Percentiles rank a stretch among this genome's conserved stretches.
Evolutionary conservation across 2,888 invertebrate genomes (phyloP).

Genomic region (Tineola bisselliella): DNA sequence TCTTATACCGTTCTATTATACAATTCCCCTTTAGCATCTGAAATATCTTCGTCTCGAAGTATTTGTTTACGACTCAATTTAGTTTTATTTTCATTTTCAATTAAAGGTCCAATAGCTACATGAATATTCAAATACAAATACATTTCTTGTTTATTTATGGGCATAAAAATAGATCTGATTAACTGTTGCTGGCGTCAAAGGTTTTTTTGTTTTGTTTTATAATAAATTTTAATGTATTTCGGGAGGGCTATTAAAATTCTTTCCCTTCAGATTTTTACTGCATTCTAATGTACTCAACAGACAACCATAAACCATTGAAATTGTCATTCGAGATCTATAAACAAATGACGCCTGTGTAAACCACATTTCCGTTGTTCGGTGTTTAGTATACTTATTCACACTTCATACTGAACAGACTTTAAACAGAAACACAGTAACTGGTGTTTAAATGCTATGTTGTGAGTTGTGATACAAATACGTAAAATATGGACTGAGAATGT

Average conservation of each 20-base stretch:
- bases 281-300: constrained; percentile 37
- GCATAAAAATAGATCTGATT: constrained; percentile 19
- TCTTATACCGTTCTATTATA: background rate
- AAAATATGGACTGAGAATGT: constrained; percentile 40
- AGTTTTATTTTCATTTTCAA: constrained; percentile 3
- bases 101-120: background rate
- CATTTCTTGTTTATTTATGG: background rate
- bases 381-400: constrained; percentile 30
- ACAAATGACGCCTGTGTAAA: constrained; percentile 23
- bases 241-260: constrained; percentile 51
- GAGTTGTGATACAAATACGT: background rate
- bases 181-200: constrained; percentile 25
- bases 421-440: constrained; percentile 19
- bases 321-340: constrained; percentile 31
- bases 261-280: constrained; percentile 40
- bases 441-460: background rate
- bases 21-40: background rate
- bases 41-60: background rate
- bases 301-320: constrained; percentile 39
- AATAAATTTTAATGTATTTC: constrained; percentile 47
- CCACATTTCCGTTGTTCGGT: constrained; percentile 16
- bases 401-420: constrained; percentile 23
- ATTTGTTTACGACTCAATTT: background rate
- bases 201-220: constrained; percentile 15
- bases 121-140: constrained; percentile 2